Percentiles rank a stretch among this genome's conserved stretches.
These are phyloP conservation scores for Zygaena filipendulae DNA, from an alignment of 2,888 invertebrate genomes.

Conservation along the genomic window DNA sequence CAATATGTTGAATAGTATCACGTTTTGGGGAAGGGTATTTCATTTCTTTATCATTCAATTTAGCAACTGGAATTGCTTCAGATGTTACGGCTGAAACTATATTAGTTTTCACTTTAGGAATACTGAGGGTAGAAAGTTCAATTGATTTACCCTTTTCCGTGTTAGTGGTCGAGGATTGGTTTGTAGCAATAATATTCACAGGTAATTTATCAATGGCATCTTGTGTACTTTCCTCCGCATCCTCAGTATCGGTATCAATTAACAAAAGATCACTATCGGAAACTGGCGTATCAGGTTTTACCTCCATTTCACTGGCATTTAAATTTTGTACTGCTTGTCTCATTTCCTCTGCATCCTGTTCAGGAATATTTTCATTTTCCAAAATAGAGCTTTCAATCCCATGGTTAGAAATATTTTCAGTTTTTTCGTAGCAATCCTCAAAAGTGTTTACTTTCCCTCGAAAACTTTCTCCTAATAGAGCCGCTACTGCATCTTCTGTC, in stretches of 20 bases:
- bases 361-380: conserved; percentile 69
- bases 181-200: conserved; percentile 44
- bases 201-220: conserved; percentile 45
- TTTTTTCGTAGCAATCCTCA: conserved; percentile 65
- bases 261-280: conserved; percentile 86
- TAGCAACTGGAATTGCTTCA: conserved; percentile 36
- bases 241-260: conserved; percentile 89
- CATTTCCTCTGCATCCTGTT: conserved; percentile 85
- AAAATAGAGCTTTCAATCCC: conserved; percentile 52
- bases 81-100: conserved; percentile 21
- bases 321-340: conserved; percentile 86
- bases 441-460: conserved; percentile 71
- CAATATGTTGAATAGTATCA: conserved; percentile 38
- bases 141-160: conserved; percentile 41
- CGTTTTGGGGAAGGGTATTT: conserved; percentile 40
- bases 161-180: conserved; percentile 29
- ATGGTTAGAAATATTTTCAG: conserved; percentile 42
- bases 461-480: conserved; percentile 87
- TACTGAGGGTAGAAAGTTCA: conserved; percentile 42
- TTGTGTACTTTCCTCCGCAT: conserved; percentile 70
- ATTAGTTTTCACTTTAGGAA: conserved; percentile 52
- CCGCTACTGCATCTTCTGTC: conserved; percentile 92
- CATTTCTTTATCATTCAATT: conserved; percentile 33
- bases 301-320: conserved; percentile 75
- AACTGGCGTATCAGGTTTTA: conserved; percentile 86